Conservation (phyloP, 1,140 invertebrate species). For the Drosophila obscura region DNA sequence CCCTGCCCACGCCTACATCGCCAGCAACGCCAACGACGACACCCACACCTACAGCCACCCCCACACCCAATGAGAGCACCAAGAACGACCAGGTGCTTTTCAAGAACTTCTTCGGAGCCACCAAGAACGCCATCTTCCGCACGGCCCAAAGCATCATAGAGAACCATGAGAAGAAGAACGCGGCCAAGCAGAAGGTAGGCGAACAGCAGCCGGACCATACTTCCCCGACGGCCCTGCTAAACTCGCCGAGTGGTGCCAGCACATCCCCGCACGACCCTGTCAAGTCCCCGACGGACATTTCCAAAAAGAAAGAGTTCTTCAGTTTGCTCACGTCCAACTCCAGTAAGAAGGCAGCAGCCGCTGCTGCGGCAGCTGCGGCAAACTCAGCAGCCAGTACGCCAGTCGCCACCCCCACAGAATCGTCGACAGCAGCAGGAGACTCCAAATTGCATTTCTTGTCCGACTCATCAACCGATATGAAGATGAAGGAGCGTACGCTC, state of each 20-base stretch:
- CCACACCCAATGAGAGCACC: constrained; percentile 65
- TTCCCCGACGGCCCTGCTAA: not conserved
- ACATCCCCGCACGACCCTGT: constrained; percentile 53
- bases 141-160: constrained; percentile 83
- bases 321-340: constrained; percentile 75
- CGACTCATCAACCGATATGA: constrained; percentile 20
- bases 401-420: constrained; percentile 48
- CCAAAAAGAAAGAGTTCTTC: constrained; percentile 83
- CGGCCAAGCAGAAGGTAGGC: constrained; percentile 75
- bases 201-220: constrained; percentile 43
- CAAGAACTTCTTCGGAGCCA: constrained; percentile 83
- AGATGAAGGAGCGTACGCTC: constrained; percentile 64
- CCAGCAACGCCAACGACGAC: constrained; percentile 27
- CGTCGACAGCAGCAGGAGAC: not conserved
- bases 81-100: constrained; percentile 80
- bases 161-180: constrained; percentile 83
- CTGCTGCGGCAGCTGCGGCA: constrained; percentile 66
- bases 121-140: constrained; percentile 83
- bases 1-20: not conserved
- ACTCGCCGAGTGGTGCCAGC: constrained; percentile 13
- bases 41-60: constrained; percentile 48
- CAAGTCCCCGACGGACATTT: constrained; percentile 80
- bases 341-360: constrained; percentile 75
- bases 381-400: constrained; percentile 47
- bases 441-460: constrained; percentile 1